Percentiles rank a stretch among this genome's conserved stretches.
phyloP scores from a whole-genome alignment of 2,797 vertebrate genomes.

The Pseudochromis fuscus region DNA sequence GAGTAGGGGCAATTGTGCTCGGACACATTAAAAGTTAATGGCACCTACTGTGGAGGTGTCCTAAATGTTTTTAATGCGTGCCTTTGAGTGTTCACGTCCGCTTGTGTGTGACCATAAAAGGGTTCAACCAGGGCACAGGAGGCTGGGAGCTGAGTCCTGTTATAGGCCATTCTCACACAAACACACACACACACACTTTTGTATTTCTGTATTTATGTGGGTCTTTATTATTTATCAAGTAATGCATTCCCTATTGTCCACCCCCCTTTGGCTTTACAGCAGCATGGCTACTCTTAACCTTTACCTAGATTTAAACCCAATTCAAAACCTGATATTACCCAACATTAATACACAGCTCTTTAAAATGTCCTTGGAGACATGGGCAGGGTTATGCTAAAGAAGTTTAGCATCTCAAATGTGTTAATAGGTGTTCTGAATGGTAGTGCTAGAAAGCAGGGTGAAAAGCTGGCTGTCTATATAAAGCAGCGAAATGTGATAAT shows the following conservation, averaged over 20 bases:
- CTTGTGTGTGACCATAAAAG: background rate
- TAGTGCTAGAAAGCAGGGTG: background rate
- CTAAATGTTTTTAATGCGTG: background rate
- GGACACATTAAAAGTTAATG: too few relatives aligned
- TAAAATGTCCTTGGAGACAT: background rate
- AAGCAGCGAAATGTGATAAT: background rate
- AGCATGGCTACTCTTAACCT: constrained; percentile 5
- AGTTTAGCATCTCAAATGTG: background rate
- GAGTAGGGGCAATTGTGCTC: too few relatives aligned
- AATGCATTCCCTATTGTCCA: constrained; percentile 10
- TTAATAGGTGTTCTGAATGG: background rate
- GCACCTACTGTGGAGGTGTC: too few relatives aligned
- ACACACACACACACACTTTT: constrained; percentile 24
- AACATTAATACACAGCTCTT: constrained; percentile 3
- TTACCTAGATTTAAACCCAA: constrained; percentile 1
- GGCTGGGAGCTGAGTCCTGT: constrained; percentile 22
- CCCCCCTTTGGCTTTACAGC: constrained; percentile 10
- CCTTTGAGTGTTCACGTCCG: background rate
- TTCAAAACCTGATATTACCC: constrained; percentile 15
- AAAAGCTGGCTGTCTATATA: background rate
- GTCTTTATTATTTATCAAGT: constrained; percentile 39
- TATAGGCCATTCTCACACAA: constrained; percentile 6
- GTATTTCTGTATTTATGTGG: constrained; percentile 25
- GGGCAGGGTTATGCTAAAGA: background rate
- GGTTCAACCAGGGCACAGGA: constrained; percentile 10